phyloP scores from a whole-genome alignment of 2,797 vertebrate species.

The Zenarchopterus dispar region DNA sequence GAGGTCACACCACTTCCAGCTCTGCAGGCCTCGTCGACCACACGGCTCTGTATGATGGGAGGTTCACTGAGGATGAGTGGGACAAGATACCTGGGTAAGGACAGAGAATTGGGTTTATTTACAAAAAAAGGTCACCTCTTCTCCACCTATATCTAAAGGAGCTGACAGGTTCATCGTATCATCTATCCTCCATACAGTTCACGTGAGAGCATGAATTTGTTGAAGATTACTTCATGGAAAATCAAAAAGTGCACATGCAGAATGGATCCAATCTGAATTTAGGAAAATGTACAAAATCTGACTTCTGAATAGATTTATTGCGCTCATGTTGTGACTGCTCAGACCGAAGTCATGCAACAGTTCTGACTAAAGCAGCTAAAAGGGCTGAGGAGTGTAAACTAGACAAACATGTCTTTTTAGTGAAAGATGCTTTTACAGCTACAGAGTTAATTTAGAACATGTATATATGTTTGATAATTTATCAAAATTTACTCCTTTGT shows the following conservation, averaged over 20 bases:
- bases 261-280: neutral
- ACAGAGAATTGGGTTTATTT: neutral
- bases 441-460: no score
- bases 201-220: neutral
- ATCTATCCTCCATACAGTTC: neutral
- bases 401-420: no score
- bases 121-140: neutral
- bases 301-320: no score
- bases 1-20: conserved; percentile 81
- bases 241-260: neutral
- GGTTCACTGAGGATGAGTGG: conserved; percentile 92
- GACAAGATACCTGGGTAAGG: conserved; percentile 89
- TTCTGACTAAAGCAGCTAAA: no score
- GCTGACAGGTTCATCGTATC: neutral
- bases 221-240: neutral
- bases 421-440: no score
- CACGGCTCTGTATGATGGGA: conserved; percentile 83
- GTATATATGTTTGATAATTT: neutral
- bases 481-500: neutral
- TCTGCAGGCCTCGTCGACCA: conserved; percentile 84
- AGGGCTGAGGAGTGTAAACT: no score
- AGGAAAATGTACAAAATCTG: no score
- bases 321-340: neutral
- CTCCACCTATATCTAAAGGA: neutral
- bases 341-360: no score